A percentile compares a stretch with the other conserved stretches of the same genome.
These are phyloP conservation scores for Catharus ustulatus DNA, from an alignment of 2,797 vertebrate species.

Conservation along the genomic window DNA sequence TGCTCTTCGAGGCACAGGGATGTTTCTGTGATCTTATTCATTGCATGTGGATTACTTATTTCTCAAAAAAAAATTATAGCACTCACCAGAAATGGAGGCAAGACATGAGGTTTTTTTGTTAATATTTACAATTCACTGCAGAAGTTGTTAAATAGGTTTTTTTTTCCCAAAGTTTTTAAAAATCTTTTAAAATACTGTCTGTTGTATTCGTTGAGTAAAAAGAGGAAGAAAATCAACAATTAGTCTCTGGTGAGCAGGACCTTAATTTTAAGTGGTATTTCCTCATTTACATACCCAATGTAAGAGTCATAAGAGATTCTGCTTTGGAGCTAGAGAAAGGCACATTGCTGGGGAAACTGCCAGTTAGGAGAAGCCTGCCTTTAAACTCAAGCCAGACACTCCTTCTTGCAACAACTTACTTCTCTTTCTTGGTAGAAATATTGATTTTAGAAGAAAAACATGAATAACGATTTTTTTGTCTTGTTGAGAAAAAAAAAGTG, in stretches of 20 bases:
- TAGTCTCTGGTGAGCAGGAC: neutral
- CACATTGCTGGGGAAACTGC: neutral
- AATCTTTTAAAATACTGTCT: neutral
- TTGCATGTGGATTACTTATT: neutral
- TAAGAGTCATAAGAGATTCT: neutral
- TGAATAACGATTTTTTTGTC: neutral
- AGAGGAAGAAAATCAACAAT: neutral
- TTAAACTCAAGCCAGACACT: neutral
- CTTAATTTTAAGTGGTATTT: slow-evolving; percentile 19
- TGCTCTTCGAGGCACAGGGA: neutral
- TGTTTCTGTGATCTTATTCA: neutral
- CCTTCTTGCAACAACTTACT: neutral
- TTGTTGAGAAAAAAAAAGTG: neutral
- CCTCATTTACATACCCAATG: neutral
- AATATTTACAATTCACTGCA: neutral
- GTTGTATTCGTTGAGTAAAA: neutral
- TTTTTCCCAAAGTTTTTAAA: neutral
- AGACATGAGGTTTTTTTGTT: neutral
- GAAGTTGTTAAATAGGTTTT: neutral
- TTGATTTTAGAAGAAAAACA: neutral
- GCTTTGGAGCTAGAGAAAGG: neutral
- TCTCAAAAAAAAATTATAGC: neutral
- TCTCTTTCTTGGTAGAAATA: neutral
- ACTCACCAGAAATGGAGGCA: neutral
- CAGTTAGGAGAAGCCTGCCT: neutral